Conservation (phyloP, 1,140 invertebrate genomes). For the Cyrtorhinus lividipennis region DNA sequence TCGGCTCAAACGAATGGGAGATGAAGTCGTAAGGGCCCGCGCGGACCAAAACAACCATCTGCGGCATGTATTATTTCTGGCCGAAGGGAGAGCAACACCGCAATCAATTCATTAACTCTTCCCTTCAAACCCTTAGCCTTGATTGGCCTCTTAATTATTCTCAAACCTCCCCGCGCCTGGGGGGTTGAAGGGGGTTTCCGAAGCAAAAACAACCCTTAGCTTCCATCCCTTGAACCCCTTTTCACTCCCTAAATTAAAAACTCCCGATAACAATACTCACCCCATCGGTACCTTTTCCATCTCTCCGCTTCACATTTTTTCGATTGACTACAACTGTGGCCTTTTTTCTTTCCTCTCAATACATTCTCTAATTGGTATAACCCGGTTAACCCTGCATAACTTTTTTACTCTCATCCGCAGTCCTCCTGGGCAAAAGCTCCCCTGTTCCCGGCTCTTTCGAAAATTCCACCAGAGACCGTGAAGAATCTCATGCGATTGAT, state of each 20-base stretch:
- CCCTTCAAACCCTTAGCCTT: background rate
- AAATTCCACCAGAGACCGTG: too few relatives aligned
- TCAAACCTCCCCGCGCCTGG: too few relatives aligned
- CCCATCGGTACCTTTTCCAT: background rate
- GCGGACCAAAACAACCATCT: too few relatives aligned
- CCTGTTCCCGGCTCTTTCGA: too few relatives aligned
- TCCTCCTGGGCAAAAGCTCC: too few relatives aligned
- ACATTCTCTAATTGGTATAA: background rate
- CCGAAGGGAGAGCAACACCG: background rate
- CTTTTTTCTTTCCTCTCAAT: background rate
- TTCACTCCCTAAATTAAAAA: background rate
- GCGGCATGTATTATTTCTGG: background rate
- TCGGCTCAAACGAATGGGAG: too few relatives aligned
- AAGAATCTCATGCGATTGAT: too few relatives aligned
- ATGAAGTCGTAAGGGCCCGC: too few relatives aligned
- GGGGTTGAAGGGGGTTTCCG: background rate
- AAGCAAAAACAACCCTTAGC: background rate
- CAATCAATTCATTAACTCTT: background rate
- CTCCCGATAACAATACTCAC: background rate
- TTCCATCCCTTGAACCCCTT: background rate
- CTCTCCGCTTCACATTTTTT: background rate
- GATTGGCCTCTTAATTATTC: background rate
- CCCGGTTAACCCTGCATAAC: background rate
- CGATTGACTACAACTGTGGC: background rate
- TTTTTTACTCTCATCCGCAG: too few relatives aligned